Evolutionary conservation across 2,113 vertebrate species (phyloP), one percentile per base, ranked within the genome.

Genomic region (Mohoua ochrocephala): DNA sequence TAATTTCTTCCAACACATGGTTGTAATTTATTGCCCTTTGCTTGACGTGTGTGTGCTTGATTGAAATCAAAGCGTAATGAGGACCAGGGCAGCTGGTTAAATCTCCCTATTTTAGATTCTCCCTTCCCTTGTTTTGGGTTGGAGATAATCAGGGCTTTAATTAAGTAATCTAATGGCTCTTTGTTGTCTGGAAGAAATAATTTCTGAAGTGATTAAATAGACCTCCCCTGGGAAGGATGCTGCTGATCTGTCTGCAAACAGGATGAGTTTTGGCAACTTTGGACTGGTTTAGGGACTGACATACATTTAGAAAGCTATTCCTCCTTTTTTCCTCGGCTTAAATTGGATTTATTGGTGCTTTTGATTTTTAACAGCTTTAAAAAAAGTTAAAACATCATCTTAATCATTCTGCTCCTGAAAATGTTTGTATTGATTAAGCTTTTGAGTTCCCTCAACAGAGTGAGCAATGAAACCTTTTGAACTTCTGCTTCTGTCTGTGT

Each of bases 21-120:
- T 97, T 97, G 96, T 80, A 94, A 98, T 98, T 97, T 96, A 96
- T 98, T 97, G 95, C 97, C 97, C 92, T 97, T 96, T 83, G 91
- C 97, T 97, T 97, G 97, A 97, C 75, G 94, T 97, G 97, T 96
- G 95, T 91, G 96, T 80, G 90, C 88, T 85, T 97, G 97, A 96
- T 98, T 94, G 97, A 97, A 98, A 98, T 98, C 97, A 97, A 97
- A 97, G 96, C 84, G 1, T 97, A 97, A 97, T 67, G 97, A 97
- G 94, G 96, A 97, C 91, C 97, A 95, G 97, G 74, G 86, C 87
- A 95, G 93, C 91, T 78, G 69, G 35, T 83, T 87, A 45, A 74
- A 75, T 77, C 68, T 73, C 11, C 56, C 89, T 70, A 9, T 81
- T 95, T 93, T 68, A 93, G 94, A 76, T 95, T 92, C 89, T 35